Conservation (phyloP, 1,140 invertebrate genomes). For the Cydia splendana region DNA sequence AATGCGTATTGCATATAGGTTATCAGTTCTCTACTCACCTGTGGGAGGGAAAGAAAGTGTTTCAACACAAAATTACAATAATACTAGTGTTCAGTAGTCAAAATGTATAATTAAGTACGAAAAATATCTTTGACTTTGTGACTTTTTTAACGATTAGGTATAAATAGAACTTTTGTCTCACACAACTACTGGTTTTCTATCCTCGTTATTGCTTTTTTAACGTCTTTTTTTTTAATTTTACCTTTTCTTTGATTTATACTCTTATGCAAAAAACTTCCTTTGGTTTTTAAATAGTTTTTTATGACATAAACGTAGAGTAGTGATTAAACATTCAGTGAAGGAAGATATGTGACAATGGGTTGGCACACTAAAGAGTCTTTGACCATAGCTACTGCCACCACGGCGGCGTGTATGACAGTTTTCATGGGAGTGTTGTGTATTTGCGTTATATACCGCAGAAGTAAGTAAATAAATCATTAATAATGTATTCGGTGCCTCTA, state of each 20-base stretch:
- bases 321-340: background rate
- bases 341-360: background rate
- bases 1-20: constrained; percentile 1
- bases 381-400: background rate
- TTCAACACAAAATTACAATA: background rate
- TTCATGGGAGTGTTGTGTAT: constrained; percentile 8
- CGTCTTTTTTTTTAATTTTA: too few species aligned
- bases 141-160: too few species aligned
- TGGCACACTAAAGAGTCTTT: constrained; percentile 8
- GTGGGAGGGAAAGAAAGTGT: background rate
- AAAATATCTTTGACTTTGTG: too few species aligned
- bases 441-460: constrained; percentile 1
- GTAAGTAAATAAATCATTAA: background rate
- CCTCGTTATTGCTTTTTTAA: too few species aligned
- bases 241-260: too few species aligned
- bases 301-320: background rate
- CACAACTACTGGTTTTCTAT: too few species aligned
- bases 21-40: constrained; percentile 4
- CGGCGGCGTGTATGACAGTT: background rate
- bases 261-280: too few species aligned
- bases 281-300: too few species aligned
- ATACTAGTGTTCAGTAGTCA: background rate
- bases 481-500: background rate
- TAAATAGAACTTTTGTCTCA: too few species aligned
- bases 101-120: too few species aligned